Conservation (phyloP, 1,140 invertebrate species). For the Calephelis virginiensis region DNA sequence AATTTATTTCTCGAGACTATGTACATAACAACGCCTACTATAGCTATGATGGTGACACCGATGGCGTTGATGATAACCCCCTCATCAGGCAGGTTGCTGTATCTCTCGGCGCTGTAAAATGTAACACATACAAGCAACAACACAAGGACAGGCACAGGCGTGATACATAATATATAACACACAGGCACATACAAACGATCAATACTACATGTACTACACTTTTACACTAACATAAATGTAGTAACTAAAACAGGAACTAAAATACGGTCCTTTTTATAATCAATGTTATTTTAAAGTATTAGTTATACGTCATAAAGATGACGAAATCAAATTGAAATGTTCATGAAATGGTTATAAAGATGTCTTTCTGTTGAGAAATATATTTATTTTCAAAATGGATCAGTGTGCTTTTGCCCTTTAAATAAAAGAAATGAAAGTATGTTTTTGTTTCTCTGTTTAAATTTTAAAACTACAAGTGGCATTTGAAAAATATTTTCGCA, state of each 20-base stretch:
- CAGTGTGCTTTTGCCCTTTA: too few relatives aligned
- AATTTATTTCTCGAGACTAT: constrained; percentile 71
- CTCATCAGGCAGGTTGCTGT: constrained; percentile 82
- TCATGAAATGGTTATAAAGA: too few relatives aligned
- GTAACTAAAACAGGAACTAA: not conserved
- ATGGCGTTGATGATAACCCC: constrained; percentile 87
- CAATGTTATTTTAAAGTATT: too few relatives aligned
- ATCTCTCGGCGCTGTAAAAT: constrained; percentile 79
- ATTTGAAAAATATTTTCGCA: too few relatives aligned
- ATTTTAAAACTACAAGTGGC: too few relatives aligned
- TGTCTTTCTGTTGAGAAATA: too few relatives aligned
- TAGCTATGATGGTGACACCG: constrained; percentile 84
- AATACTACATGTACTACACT: not conserved
- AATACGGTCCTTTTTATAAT: too few relatives aligned
- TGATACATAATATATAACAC: constrained; percentile 27
- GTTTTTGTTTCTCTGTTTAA: too few relatives aligned
- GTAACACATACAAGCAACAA: constrained; percentile 59
- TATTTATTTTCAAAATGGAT: too few relatives aligned
- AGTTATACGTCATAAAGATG: too few relatives aligned
- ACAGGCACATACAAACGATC: not conserved
- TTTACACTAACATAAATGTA: not conserved
- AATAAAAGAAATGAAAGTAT: too few relatives aligned
- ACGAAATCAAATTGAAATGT: too few relatives aligned
- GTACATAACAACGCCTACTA: constrained; percentile 83
- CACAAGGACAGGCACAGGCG: constrained; percentile 38